Evolutionary conservation across 2,113 vertebrate genomes (phyloP).

Genomic region (Hypocryptadius cinnamomeus): DNA sequence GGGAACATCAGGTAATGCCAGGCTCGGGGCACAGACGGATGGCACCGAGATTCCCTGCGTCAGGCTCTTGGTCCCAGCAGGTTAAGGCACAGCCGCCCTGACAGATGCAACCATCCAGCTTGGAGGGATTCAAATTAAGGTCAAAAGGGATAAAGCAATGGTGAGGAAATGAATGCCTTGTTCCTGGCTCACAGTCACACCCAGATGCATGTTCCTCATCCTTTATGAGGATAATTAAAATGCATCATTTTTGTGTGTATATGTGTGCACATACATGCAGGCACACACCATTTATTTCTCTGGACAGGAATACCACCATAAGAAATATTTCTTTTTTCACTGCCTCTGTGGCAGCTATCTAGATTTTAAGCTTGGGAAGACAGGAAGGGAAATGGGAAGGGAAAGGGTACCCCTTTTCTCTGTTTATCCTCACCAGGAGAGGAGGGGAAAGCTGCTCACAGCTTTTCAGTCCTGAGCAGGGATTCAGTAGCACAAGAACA

Average conservation of each 20-base stretch:
- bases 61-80: conserved; percentile 25
- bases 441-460: background rate
- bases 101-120: conserved; percentile 22
- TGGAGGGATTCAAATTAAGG: conserved; percentile 31
- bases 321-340: background rate
- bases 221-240: conserved; percentile 36
- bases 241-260: background rate
- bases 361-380: background rate
- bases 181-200: conserved; percentile 14
- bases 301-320: background rate
- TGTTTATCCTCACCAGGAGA: background rate
- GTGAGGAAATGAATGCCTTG: background rate
- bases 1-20: background rate
- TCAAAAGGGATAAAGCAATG: conserved; percentile 18
- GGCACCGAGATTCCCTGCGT: background rate
- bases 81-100: background rate
- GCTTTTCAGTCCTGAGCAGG: background rate
- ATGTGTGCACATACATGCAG: background rate
- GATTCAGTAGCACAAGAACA: fast-evolving
- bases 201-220: background rate
- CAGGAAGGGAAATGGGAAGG: background rate
- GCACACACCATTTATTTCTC: background rate
- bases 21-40: background rate
- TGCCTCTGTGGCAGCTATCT: background rate
- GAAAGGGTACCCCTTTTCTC: background rate